Percentiles rank a stretch among this genome's conserved stretches.
Evolutionary conservation across 2,888 invertebrate genomes (phyloP).

Genomic region (Ommatoiulus sabulosus): DNA sequence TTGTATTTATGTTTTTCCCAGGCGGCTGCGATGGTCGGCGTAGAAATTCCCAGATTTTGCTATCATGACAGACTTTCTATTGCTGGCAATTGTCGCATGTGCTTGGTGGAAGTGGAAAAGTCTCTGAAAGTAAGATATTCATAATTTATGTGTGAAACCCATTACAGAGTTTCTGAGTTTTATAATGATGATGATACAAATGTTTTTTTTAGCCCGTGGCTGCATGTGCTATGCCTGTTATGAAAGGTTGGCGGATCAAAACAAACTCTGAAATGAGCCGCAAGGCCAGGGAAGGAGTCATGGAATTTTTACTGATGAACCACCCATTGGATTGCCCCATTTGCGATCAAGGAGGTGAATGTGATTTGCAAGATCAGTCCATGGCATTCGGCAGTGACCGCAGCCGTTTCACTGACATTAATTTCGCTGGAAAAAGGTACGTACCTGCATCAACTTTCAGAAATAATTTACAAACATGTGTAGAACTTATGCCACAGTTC

Average conservation of each 20-base stretch:
- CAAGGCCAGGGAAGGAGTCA: constrained; percentile 87
- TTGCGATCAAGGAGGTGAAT: constrained; percentile 91
- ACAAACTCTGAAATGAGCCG: constrained; percentile 95
- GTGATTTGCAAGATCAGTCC: constrained; percentile 92
- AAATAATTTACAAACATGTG: background rate
- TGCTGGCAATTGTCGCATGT: constrained; percentile 99
- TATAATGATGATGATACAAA: too few species aligned
- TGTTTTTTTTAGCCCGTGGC: constrained; percentile 81
- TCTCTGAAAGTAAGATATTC: constrained; percentile 79
- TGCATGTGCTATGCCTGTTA: constrained; percentile 99
- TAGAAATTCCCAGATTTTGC: constrained; percentile 99
- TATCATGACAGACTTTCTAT: constrained; percentile 98
- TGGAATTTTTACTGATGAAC: constrained; percentile 98
- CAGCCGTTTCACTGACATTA: constrained; percentile 92
- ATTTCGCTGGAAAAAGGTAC: constrained; percentile 89
- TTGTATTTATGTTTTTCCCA: constrained; percentile 67
- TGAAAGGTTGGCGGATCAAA: constrained; percentile 99
- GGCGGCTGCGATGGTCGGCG: constrained; percentile 94
- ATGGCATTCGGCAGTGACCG: constrained; percentile 98
- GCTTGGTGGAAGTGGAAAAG: constrained; percentile 98
- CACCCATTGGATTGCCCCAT: constrained; percentile 99
- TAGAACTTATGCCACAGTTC: too few species aligned
- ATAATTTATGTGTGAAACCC: background rate
- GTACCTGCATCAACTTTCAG: constrained; percentile 68
- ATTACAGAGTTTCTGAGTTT: background rate